phyloP scores from a whole-genome alignment of 1,140 invertebrate species.

The Drosophila bipectinata region DNA sequence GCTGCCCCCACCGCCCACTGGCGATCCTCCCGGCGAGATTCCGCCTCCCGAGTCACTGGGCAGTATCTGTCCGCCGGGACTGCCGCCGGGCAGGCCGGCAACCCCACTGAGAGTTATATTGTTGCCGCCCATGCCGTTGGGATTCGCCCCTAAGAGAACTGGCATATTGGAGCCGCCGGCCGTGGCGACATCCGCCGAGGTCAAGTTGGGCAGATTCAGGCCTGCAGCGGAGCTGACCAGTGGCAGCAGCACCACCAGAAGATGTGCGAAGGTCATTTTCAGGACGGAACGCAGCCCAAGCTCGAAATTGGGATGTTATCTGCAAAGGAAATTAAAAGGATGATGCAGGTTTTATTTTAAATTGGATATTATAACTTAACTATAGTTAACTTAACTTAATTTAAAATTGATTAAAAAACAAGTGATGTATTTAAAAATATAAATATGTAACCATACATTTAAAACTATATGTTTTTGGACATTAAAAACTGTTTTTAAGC shows the following conservation, averaged over 20 bases:
- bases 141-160: constrained; percentile 22
- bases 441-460: too few relatives aligned
- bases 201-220: constrained; percentile 58
- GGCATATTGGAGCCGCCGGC: constrained; percentile 52
- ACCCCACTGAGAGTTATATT: constrained; percentile 30
- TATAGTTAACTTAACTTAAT: too few relatives aligned
- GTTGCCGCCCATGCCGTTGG: constrained; percentile 7
- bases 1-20: constrained; percentile 9
- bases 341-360: too few relatives aligned
- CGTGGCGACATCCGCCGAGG: constrained; percentile 30
- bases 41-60: constrained; percentile 20
- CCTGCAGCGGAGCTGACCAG: constrained; percentile 12
- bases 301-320: constrained; percentile 8
- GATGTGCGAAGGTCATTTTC: constrained; percentile 20
- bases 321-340: constrained; percentile 17
- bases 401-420: too few relatives aligned
- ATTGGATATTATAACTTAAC: too few relatives aligned
- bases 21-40: constrained; percentile 11
- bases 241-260: constrained; percentile 16
- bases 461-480: too few relatives aligned
- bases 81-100: constrained; percentile 23
- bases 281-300: constrained; percentile 7
- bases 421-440: too few relatives aligned
- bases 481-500: too few relatives aligned
- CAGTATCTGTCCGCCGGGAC: constrained; percentile 35